Percentiles rank a stretch among this genome's conserved stretches.
Conservation (phyloP, 2,113 vertebrate species). For the Xenopus borealis region DNA sequence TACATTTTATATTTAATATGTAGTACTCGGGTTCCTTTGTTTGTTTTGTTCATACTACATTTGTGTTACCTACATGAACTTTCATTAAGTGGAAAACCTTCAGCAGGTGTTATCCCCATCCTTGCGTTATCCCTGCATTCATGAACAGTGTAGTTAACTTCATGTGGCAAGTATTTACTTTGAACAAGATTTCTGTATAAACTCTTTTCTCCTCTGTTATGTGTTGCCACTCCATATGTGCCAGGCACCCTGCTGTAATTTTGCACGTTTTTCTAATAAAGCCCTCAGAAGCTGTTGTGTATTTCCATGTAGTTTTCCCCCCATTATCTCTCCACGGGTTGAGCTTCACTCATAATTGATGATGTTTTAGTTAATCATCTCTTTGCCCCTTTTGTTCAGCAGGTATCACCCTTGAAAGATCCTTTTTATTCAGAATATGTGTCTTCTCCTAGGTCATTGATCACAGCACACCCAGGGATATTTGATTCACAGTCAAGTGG, state of each 20-base stretch:
- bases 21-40: too few species aligned
- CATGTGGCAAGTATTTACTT: background rate
- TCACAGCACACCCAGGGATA: slow-evolving; percentile 57
- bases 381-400: slow-evolving; percentile 64
- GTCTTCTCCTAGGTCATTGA: slow-evolving; percentile 67
- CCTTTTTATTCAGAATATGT: slow-evolving; percentile 62
- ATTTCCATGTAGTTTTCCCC: slow-evolving; percentile 58
- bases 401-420: slow-evolving; percentile 68
- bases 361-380: slow-evolving; percentile 73
- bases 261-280: slow-evolving; percentile 60
- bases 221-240: slow-evolving; percentile 23
- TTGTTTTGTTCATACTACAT: too few species aligned
- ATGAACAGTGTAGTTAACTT: too few species aligned
- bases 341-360: slow-evolving; percentile 69
- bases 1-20: too few species aligned
- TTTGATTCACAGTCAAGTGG: slow-evolving; percentile 51
- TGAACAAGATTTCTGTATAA: slow-evolving; percentile 2
- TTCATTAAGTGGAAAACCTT: too few species aligned
- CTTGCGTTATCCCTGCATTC: too few species aligned
- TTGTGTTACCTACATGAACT: too few species aligned
- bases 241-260: slow-evolving; percentile 50
- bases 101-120: too few species aligned
- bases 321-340: slow-evolving; percentile 68
- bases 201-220: slow-evolving; percentile 12
- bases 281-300: slow-evolving; percentile 56